A percentile compares a stretch with the other conserved stretches of the same genome.
Evolutionary conservation across 1,140 invertebrate genomes (phyloP).

Genomic region (Nylanderia fulva): DNA sequence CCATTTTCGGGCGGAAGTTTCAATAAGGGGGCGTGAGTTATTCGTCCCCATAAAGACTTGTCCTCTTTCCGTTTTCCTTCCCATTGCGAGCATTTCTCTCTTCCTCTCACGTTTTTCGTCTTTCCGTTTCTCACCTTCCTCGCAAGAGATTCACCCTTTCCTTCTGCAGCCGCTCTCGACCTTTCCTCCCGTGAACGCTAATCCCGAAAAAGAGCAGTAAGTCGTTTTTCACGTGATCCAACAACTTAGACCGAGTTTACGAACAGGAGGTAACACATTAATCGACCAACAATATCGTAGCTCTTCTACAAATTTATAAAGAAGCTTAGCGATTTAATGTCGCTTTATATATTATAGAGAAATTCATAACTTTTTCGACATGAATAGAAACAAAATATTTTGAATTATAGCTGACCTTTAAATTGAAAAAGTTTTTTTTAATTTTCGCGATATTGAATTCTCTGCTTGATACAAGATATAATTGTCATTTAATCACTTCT

Average conservation of each 20-base stretch:
- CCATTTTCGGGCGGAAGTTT: slow-evolving; percentile 77
- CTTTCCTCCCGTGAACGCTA: slow-evolving; percentile 65
- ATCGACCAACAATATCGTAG: slow-evolving; percentile 49
- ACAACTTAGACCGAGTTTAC: slow-evolving; percentile 71
- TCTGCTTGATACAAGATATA: neutral
- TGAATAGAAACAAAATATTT: slow-evolving; percentile 9
- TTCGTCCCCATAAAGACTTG: slow-evolving; percentile 77
- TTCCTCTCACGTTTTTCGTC: slow-evolving; percentile 44
- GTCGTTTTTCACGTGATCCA: slow-evolving; percentile 80
- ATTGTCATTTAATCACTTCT: neutral
- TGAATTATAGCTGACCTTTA: neutral
- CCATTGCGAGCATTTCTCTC: slow-evolving; percentile 57
- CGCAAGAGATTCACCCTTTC: slow-evolving; percentile 11
- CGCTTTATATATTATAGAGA: neutral
- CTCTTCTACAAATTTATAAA: slow-evolving; percentile 36
- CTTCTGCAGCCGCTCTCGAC: slow-evolving; percentile 27
- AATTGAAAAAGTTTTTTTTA: neutral
- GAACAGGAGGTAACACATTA: neutral
- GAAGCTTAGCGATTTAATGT: slow-evolving; percentile 44
- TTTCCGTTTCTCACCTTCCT: neutral
- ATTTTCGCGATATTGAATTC: neutral
- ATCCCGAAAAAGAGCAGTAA: slow-evolving; percentile 80
- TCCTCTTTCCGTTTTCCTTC: slow-evolving; percentile 71
- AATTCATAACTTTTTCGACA: neutral
- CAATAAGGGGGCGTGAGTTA: slow-evolving; percentile 80